Conservation (phyloP, 2,113 vertebrate genomes). For the Myxocyprinus asiaticus region DNA sequence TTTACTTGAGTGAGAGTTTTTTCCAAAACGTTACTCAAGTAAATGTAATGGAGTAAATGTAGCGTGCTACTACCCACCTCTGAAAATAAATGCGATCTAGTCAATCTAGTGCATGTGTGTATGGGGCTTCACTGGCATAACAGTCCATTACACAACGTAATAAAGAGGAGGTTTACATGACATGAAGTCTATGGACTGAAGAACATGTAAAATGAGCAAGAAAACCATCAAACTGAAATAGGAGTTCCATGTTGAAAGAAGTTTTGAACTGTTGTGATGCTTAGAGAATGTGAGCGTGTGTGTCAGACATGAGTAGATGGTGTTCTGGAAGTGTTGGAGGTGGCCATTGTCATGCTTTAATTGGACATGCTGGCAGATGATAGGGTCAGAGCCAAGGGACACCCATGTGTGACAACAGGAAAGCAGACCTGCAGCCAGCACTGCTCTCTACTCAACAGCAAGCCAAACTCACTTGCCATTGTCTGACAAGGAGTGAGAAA, state of each 20-base stretch:
- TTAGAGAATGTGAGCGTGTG: background rate
- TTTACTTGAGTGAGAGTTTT: too few relatives aligned
- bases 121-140: too few relatives aligned
- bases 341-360: constrained; percentile 28
- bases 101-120: too few relatives aligned
- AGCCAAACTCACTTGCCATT: background rate
- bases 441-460: background rate
- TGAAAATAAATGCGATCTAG: too few relatives aligned
- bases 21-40: too few relatives aligned
- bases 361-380: constrained; percentile 8
- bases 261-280: background rate
- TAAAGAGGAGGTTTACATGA: background rate
- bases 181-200: background rate
- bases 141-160: background rate
- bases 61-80: too few relatives aligned
- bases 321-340: background rate
- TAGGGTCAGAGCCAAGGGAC: constrained; percentile 3
- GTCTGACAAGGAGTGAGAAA: constrained; percentile 2
- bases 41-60: too few relatives aligned
- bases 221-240: background rate
- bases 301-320: background rate
- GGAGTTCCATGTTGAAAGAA: background rate
- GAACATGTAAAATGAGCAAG: background rate
- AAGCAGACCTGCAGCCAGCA: constrained; percentile 13
- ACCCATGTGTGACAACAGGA: constrained; percentile 27